Evolutionary conservation across 2,113 vertebrate species (phyloP).

Genomic region (Ascaphus truei): DNA sequence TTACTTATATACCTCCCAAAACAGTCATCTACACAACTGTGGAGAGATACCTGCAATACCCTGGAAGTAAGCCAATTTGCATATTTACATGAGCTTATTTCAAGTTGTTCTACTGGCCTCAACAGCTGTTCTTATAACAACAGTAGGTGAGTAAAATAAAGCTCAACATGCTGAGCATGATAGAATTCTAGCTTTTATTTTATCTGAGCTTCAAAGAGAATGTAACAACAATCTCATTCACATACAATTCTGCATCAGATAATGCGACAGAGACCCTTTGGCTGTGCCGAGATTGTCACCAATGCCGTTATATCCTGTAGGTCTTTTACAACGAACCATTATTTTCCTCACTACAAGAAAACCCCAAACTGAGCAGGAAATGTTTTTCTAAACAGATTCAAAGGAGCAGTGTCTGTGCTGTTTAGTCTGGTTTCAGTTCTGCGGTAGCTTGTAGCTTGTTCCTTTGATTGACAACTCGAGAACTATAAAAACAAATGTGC

Average conservation of each 20-base stretch:
- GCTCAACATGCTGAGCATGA: constrained; percentile 14
- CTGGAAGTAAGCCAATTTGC: too few relatives aligned
- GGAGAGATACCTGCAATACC: too few relatives aligned
- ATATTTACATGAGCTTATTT: too few relatives aligned
- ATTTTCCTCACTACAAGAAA: constrained; percentile 9
- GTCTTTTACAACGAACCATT: constrained; percentile 21
- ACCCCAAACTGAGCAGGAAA: constrained; percentile 63
- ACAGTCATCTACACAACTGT: too few relatives aligned
- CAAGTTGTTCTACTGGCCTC: neutral
- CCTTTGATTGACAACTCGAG: constrained; percentile 64
- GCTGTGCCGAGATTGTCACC: constrained; percentile 30
- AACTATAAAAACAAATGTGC: constrained; percentile 61
- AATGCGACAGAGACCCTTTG: constrained; percentile 29
- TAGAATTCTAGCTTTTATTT: constrained; percentile 14
- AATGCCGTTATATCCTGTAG: constrained; percentile 33
- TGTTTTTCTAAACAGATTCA: constrained; percentile 61
- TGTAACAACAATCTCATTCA: constrained; percentile 32
- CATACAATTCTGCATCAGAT: constrained; percentile 11
- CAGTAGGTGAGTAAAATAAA: neutral
- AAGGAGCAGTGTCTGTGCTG: constrained; percentile 54
- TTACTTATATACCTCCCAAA: too few relatives aligned
- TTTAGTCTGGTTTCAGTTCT: constrained; percentile 65
- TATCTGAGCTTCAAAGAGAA: constrained; percentile 16
- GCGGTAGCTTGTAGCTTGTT: constrained; percentile 46
- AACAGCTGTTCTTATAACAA: neutral